Percentiles rank a stretch among this genome's conserved stretches.
phyloP scores from a whole-genome alignment of 2,113 vertebrate species.

The Nannospalax galili region DNA sequence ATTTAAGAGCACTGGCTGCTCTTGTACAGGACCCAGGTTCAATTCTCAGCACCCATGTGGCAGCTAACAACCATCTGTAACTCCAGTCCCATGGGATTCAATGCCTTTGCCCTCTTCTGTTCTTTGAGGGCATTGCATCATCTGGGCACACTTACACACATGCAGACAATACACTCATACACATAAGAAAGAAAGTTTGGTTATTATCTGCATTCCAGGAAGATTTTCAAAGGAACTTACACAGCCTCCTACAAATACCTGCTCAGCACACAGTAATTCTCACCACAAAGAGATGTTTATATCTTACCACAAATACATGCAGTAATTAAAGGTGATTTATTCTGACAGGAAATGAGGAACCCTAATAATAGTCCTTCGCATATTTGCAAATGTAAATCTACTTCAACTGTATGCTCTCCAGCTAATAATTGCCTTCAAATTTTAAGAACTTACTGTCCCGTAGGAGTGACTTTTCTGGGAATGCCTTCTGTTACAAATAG shows the following conservation, averaged over 20 bases:
- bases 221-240: neutral
- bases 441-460: neutral
- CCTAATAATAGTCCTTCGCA: neutral
- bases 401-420: neutral
- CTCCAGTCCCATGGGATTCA: no score
- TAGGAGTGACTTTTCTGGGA: no score
- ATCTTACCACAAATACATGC: neutral
- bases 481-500: no score
- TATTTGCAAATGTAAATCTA: neutral
- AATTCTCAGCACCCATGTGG: no score
- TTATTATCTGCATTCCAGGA: neutral
- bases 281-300: neutral
- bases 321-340: neutral
- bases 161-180: no score
- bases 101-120: no score
- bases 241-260: neutral
- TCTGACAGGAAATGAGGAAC: neutral
- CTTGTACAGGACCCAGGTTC: no score
- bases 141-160: no score
- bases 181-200: no score
- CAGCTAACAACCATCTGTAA: no score
- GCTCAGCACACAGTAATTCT: neutral
- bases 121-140: no score
- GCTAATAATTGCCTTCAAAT: neutral
- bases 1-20: no score